Base-by-base conservation (phyloP, 2,113 vertebrate genomes). In the Datnioides undecimradiatus region DNA sequence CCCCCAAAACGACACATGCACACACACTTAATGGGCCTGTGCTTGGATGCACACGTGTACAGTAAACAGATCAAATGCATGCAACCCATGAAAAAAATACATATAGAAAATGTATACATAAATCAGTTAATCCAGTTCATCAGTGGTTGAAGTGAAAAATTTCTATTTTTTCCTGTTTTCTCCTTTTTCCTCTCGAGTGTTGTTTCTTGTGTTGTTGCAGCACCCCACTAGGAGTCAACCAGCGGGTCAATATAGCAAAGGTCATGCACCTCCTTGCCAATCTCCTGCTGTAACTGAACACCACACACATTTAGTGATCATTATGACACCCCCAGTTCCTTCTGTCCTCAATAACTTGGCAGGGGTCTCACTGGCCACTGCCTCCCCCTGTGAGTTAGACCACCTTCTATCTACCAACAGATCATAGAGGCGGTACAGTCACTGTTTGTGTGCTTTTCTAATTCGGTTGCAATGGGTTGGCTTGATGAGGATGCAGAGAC, bases 291-390 rank as follows among this genome's bases (percentile, higher is more conserved):
- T 87, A 93, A 90, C 76, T 88, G 91, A 91, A 87, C 91, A 83
- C 85, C 74, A 65, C 76, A 85, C 87, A 92, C 89, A 85, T 94
- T 94, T 90, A 94, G 91, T 87, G 89, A 85, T 93, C 91, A 94
- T 93, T 91, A 94, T 87, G 77, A 88, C 65, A 75, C 73, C 29
- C 73, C 62, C 83, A 73, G 82, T 58, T 85, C 76, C 67, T 64
- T 80, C 86, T 87, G 75, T 87, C 89, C 88, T 91, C 86, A 83
- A 81, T 88, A 78, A 82, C 90, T 62, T 84, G 59, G 88, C 82
- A 76, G 91, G 92, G 88, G 90, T 84, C 83, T 86, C 49, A 76
- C 78, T 72, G 83, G 85, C 73, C 78, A 87, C 54, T 41, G 64
- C 62, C 55, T 41, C 38, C 57, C 90, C 86, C 74, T 76, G 87